Evolutionary conservation across 2,797 vertebrate species (phyloP).

Genomic region (Stomatorhinus walkeri): DNA sequence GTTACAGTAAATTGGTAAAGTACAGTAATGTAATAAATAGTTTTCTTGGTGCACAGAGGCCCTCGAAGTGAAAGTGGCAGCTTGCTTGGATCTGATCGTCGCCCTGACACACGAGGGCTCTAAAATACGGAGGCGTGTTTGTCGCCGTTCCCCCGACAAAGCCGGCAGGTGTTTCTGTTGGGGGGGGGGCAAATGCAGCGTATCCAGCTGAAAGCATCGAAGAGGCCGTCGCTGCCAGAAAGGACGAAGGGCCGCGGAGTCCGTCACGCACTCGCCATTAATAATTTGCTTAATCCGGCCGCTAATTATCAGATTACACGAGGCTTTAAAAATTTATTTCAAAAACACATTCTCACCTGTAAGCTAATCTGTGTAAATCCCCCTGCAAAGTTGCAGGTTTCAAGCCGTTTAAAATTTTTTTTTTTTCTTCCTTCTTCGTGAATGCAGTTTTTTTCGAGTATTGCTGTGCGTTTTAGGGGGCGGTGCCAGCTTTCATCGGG

Average conservation of each 20-base stretch:
- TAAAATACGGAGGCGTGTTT: constrained; percentile 26
- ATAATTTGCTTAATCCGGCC: constrained; percentile 44
- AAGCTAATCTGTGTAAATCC: constrained; percentile 53
- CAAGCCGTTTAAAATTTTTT: constrained; percentile 9
- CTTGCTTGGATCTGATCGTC: background rate
- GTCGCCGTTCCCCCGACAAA: constrained; percentile 41
- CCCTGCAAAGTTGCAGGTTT: constrained; percentile 32
- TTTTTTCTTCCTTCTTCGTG: background rate
- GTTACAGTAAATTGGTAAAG: background rate
- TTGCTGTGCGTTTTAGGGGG: background rate
- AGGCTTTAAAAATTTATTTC: constrained; percentile 45
- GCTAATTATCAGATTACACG: constrained; percentile 57
- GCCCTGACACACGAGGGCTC: background rate
- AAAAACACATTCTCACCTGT: constrained; percentile 42
- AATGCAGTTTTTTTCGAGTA: constrained; percentile 45
- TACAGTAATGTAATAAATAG: background rate
- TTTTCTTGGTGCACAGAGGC: background rate
- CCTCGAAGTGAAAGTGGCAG: background rate
- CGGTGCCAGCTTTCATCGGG: constrained; percentile 6
- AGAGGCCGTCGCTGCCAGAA: background rate
- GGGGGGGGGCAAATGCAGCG: background rate
- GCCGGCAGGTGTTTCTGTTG: constrained; percentile 51
- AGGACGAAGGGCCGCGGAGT: background rate
- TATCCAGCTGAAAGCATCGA: background rate
- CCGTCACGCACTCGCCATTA: constrained; percentile 46